A percentile compares a stretch with the other conserved stretches of the same genome.
Evolutionary conservation across 2,888 invertebrate genomes (phyloP).

Genomic region (Choreutis nemorana): DNA sequence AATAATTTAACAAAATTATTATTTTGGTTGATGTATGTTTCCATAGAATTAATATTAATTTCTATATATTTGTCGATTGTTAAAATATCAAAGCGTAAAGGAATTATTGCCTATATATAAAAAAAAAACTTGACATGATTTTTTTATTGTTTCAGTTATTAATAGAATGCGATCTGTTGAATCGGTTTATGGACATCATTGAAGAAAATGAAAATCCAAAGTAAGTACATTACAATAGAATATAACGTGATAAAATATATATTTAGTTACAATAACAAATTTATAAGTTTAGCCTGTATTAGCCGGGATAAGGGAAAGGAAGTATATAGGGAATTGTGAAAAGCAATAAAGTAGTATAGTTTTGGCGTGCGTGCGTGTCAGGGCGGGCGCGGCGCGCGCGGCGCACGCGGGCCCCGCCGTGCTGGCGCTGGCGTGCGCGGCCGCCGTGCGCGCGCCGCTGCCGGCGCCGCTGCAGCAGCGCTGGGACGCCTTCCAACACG

Average conservation of each 20-base stretch:
- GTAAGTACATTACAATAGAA: conserved; percentile 60
- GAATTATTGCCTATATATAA: too few species aligned
- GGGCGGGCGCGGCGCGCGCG: conserved; percentile 14
- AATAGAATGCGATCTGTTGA: conserved; percentile 79
- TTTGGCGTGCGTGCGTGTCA: conserved; percentile 2
- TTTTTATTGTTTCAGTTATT: conserved; percentile 70
- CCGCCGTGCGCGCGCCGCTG: conserved; percentile 9
- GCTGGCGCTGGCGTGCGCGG: conserved; percentile 12
- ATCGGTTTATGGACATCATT: conserved; percentile 83
- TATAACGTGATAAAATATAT: not conserved
- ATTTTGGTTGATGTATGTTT: too few species aligned
- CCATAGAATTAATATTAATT: too few species aligned
- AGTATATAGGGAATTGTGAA: too few species aligned
- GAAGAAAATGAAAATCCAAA: conserved; percentile 79
- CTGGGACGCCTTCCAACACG: conserved; percentile 23
- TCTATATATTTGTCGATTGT: too few species aligned
- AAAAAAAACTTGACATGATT: too few species aligned
- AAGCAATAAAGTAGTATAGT: too few species aligned
- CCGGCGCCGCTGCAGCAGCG: conserved; percentile 15
- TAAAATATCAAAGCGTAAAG: too few species aligned
- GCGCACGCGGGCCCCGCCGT: conserved; percentile 18
- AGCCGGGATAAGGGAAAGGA: too few species aligned
- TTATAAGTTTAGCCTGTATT: not conserved
- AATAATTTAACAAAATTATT: too few species aligned
- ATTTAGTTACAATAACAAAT: not conserved